A percentile compares a stretch with the other conserved stretches of the same genome.
These are phyloP conservation scores for Trachythela sp. DNA, from an alignment of 64 coral and sea anemone species.

Conservation along the genomic window DNA sequence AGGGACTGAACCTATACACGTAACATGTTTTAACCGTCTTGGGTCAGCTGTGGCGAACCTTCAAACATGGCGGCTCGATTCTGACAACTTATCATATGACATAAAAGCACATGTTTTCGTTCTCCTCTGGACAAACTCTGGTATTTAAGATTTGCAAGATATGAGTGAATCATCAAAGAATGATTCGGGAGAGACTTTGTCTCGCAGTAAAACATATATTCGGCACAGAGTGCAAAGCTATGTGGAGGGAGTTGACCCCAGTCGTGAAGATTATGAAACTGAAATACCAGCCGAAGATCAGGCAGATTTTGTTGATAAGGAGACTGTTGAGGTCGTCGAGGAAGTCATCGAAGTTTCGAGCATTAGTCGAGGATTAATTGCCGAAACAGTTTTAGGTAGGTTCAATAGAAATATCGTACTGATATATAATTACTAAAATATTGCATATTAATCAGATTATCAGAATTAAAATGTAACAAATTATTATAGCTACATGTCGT, in stretches of 20 bases:
- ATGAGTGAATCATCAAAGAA: not conserved
- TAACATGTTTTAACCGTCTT: no score
- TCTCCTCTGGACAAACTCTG: not conserved
- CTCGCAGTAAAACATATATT: slow-evolving; percentile 49
- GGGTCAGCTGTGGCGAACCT: no score
- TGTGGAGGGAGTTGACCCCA: slow-evolving; percentile 63
- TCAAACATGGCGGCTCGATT: no score
- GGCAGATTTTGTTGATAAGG: slow-evolving; percentile 85
- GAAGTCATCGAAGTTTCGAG: slow-evolving; percentile 77
- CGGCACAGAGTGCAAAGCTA: slow-evolving; percentile 87
- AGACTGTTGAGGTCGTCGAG: slow-evolving; percentile 81
- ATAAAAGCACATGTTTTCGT: no score
- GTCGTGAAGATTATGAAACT: slow-evolving; percentile 84
- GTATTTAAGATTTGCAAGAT: not conserved
- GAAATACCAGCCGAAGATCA: slow-evolving; percentile 73
- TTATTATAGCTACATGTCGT: no score
- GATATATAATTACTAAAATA: no score
- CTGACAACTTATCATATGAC: no score
- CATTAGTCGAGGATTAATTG: slow-evolving; percentile 65
- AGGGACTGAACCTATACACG: no score
- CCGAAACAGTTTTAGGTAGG: slow-evolving; percentile 81
- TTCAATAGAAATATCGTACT: not conserved
- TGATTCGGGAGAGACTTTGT: slow-evolving; percentile 24
- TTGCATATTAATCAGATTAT: no score
- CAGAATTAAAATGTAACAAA: no score